These are phyloP conservation scores for Oscheius myriophilus DNA, from an alignment of 2,888 invertebrate species.

Conservation along the genomic window DNA sequence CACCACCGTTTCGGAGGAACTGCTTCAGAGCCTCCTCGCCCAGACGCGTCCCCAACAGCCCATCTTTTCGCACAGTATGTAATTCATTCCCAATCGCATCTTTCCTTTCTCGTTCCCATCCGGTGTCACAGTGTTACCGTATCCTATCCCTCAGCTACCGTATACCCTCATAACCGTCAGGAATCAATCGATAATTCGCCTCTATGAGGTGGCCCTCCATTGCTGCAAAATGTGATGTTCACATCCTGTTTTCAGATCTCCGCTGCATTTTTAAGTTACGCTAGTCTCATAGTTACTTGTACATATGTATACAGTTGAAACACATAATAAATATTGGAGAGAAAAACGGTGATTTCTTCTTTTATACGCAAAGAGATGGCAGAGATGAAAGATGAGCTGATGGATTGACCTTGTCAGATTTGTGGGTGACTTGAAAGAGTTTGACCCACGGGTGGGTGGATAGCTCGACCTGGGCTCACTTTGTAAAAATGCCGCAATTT, in stretches of 20 bases:
- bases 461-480: too few species aligned
- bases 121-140: neutral
- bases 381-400: too few species aligned
- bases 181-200: slow-evolving; percentile 3
- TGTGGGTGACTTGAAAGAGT: too few species aligned
- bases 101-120: slow-evolving; percentile 6
- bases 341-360: neutral
- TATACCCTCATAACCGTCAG: too few species aligned
- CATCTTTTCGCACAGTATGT: slow-evolving; percentile 24
- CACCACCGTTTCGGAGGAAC: neutral
- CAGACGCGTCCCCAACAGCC: slow-evolving; percentile 5
- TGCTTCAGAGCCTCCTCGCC: slow-evolving; percentile 4
- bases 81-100: neutral
- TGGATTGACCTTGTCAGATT: too few species aligned
- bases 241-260: slow-evolving; percentile 8
- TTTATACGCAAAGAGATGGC: too few species aligned
- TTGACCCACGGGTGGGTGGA: too few species aligned
- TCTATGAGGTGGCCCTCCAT: slow-evolving; percentile 19
- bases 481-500: too few species aligned
- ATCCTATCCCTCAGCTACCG: too few species aligned
- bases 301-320: slow-evolving; percentile 4
- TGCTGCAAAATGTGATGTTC: neutral
- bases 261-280: slow-evolving; percentile 17
- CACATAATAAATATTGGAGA: slow-evolving; percentile 8
- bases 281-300: slow-evolving; percentile 15